These are phyloP conservation scores for Otolemur garnettii DNA, from an alignment of 2,113 vertebrate genomes.

Conservation along the genomic window DNA sequence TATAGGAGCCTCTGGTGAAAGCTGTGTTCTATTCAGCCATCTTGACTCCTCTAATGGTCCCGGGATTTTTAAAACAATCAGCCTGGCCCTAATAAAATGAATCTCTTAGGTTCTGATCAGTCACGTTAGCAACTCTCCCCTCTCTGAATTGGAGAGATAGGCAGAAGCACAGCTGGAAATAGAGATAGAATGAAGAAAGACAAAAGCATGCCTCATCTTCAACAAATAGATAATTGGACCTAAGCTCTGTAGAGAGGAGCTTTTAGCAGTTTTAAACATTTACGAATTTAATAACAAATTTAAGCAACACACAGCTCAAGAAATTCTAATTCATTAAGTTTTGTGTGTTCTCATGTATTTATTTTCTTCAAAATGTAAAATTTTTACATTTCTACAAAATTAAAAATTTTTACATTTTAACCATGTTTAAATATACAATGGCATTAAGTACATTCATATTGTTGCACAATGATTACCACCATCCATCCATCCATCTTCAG, in stretches of 20 bases:
- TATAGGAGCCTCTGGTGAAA: too few species aligned
- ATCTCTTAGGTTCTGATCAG: background rate
- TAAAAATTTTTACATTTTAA: background rate
- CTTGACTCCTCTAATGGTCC: background rate
- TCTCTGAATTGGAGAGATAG: background rate
- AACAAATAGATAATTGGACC: background rate
- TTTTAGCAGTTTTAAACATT: slow-evolving; percentile 7
- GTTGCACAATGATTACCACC: background rate
- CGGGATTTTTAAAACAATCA: background rate
- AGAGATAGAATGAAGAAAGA: background rate
- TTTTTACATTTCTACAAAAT: background rate
- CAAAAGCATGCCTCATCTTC: background rate
- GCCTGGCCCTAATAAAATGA: background rate
- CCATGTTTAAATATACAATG: background rate
- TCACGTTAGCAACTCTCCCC: background rate
- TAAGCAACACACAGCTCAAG: background rate
- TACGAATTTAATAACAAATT: background rate
- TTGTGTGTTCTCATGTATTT: background rate
- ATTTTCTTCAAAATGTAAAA: background rate
- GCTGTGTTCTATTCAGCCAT: too few species aligned
- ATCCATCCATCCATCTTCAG: background rate
- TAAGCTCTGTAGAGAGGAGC: background rate
- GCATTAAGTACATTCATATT: background rate
- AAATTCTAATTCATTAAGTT: background rate
- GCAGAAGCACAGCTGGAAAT: background rate